Percentiles rank a stretch among this genome's conserved stretches.
Evolutionary conservation across 2,888 invertebrate genomes (phyloP).

Genomic region (Pardosa pseudoannulata): DNA sequence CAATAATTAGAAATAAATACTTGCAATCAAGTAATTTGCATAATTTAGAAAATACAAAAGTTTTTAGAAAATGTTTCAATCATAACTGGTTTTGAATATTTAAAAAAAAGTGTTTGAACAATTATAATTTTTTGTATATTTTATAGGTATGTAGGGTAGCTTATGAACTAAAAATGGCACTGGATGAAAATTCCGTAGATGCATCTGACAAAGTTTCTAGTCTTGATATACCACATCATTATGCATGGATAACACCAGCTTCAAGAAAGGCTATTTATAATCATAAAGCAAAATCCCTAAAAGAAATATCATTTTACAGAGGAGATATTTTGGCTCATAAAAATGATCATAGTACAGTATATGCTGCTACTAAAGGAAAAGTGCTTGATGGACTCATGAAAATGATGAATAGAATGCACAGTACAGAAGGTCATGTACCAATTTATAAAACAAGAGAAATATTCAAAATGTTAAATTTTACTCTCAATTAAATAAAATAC

Average conservation of each 20-base stretch:
- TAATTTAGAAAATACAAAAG: no score
- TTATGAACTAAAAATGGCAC: conserved; percentile 40
- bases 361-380: conserved; percentile 47
- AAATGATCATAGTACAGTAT: conserved; percentile 35
- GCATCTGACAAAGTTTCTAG: conserved; percentile 22
- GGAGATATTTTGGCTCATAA: conserved; percentile 46
- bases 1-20: no score
- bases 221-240: conserved; percentile 57
- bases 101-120: no score
- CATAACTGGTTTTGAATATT: no score
- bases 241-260: conserved; percentile 49
- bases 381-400: conserved; percentile 39
- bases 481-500: background rate
- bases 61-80: no score
- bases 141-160: conserved; percentile 53
- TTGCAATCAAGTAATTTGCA: no score
- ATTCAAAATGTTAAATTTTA: conserved; percentile 27
- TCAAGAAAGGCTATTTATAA: conserved; percentile 43
- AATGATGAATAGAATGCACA: conserved; percentile 31
- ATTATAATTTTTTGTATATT: background rate
- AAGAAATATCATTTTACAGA: conserved; percentile 38
- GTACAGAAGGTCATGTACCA: conserved; percentile 43
- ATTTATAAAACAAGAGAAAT: conserved; percentile 52
- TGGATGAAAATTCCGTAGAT: conserved; percentile 21
- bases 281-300: conserved; percentile 38